phyloP scores from a whole-genome alignment of 2,113 vertebrate genomes.

The Rhinogobius similis region DNA sequence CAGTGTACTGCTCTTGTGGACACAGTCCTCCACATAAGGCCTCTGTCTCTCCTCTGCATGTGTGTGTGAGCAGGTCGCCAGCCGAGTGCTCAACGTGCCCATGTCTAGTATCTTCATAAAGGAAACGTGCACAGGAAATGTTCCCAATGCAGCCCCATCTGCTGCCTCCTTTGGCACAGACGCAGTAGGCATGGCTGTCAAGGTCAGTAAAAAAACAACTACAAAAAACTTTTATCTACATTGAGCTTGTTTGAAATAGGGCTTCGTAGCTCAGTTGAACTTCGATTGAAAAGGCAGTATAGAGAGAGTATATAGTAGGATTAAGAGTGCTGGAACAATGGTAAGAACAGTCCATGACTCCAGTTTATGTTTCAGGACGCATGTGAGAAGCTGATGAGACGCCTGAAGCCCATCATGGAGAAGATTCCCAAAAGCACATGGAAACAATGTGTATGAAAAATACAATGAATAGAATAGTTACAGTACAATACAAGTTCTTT shows the following conservation, averaged over 20 bases:
- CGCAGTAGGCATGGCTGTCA: constrained; percentile 12
- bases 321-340: background rate
- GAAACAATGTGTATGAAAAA: constrained; percentile 14
- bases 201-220: background rate
- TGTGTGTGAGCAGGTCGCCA: constrained; percentile 1
- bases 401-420: constrained; percentile 10
- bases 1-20: background rate
- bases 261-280: no score
- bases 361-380: constrained; percentile 1
- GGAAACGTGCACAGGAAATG: constrained; percentile 25
- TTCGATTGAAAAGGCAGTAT: no score
- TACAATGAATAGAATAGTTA: background rate
- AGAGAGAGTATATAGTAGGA: background rate
- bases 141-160: constrained; percentile 13
- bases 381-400: constrained; percentile 29
- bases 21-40: background rate
- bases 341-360: background rate
- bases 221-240: no score
- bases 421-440: constrained; percentile 8
- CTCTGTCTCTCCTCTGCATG: background rate
- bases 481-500: background rate
- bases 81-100: constrained; percentile 9
- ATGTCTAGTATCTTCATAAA: constrained; percentile 22
- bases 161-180: constrained; percentile 12
- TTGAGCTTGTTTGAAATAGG: no score